Base-by-base conservation (phyloP, 2,113 vertebrate genomes). In the Spea bombifrons region DNA sequence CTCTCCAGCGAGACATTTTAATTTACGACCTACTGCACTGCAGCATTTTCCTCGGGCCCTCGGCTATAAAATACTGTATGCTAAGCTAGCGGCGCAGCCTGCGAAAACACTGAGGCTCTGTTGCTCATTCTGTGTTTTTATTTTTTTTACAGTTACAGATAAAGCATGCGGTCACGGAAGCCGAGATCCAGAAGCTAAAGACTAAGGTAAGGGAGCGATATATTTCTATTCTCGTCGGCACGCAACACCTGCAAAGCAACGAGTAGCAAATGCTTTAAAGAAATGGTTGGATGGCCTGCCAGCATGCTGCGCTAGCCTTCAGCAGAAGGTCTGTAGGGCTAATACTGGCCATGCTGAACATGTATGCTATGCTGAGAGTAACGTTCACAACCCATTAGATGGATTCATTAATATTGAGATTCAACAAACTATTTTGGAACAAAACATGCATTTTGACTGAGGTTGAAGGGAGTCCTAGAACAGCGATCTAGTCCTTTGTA, bases 161-260 rank as follows among this genome's bases (percentile, higher is more conserved):
- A 92, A 99, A 99, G 89, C 97, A 99, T 89, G 96, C 95, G 66
- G 95, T 99, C 88, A 99, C 97, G 71, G 96, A 99, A 92, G 96
- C 97, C 82, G 97, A 99, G 93, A 97, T 99, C 89, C 96, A 98
- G 91, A 98, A 99, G 93, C 92, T 99, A 75, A 99, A 99, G 88
- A 96, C 90, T 75, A 99, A 99, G 97, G 97, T 99, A 95, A 93
- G 96, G 82, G 79, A 44, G 66, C 81, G 52, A 64, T 53, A 84
- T 53, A 0, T 45, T 78, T 3, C n/a, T 0, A 45, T 66, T 85
- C 77, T 82, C 73, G 57, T 66, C 59, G 52, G 68, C 12, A 16
- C 8, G 17, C 55, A 63, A 6, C 46, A 77, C 15, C 8, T 59
- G 55, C 55, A 30, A 30, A 30, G 30, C 30, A 30, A 30, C 30